Base-by-base conservation (phyloP, 1,140 invertebrate genomes). In the Rhynchophorus ferrugineus region DNA sequence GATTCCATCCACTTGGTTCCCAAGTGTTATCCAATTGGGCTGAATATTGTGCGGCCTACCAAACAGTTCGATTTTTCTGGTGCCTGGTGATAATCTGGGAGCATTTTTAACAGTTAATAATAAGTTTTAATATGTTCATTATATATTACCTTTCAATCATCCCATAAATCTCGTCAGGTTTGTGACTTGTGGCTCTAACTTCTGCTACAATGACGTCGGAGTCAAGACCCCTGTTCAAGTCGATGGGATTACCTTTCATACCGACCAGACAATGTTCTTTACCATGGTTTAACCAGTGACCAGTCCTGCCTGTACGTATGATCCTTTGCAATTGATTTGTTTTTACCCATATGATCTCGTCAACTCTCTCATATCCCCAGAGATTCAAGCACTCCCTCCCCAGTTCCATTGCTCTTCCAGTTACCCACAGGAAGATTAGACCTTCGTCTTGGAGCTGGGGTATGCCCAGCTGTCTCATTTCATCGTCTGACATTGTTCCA, bases 331-430 rank as follows among this genome's bases (percentile, higher is more conserved):
- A 71, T 65, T 98, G 95, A 75, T 98, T 98, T 0, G 95, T 98
- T 74, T 98, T 98, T 2, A 98, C 95, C 95, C 95, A 98, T 60
- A 98, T 98, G 7, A 98, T 81, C 69, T 98, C 95, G 69, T 98
- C 95, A 1, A 95, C 90, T 51, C 94, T 75, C 67, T 97, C 90
- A 67, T 98, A 98, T 5, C 94, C 94, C 90, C 89, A 96, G 1
- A 95, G 67, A 61, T 91, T 85, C 2, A 96, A 72, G 64, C 91
- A 95, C 66, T 96, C 92, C 24, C 92, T 74, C 0, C 95, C 95
- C 6, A 98, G 70, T 70, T 98, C 95, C 95, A 98, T 98, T 0
- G 95, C 95, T 66, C 94, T 84, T 35, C 95, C 95, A 13, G 95
- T 98, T 0, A 98, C 95, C 95, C 95, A 98, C 0, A 98, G 76